Conservation (phyloP, 2,888 invertebrate species). For the Lapara coniferarum region DNA sequence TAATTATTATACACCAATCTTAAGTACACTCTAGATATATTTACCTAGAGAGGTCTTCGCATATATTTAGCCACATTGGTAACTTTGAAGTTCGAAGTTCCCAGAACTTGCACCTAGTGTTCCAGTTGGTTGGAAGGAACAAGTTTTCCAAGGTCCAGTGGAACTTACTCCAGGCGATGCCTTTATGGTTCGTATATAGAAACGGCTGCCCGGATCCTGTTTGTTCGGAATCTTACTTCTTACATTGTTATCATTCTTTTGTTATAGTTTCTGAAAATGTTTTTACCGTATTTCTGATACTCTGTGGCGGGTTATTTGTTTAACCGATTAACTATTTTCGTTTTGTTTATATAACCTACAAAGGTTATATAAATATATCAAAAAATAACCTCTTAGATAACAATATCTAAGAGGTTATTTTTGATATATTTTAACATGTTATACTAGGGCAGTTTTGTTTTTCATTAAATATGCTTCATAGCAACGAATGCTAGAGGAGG, state of each 20-base stretch:
- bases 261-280: constrained; percentile 4
- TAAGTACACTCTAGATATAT: not conserved
- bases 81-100: constrained; percentile 3
- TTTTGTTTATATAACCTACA: constrained; percentile 14
- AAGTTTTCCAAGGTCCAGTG: constrained; percentile 1
- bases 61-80: not conserved
- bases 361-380: too few species aligned
- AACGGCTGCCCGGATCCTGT: constrained; percentile 5
- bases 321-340: not conserved
- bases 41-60: not conserved
- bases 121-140: not conserved
- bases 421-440: not conserved
- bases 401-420: not conserved
- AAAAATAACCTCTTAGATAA: too few species aligned
- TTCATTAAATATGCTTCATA: not conserved
- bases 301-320: not conserved
- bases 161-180: constrained; percentile 2
- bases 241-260: constrained; percentile 8
- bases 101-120: not conserved
- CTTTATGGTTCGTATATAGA: not conserved
- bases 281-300: not conserved
- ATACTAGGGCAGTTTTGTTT: not conserved
- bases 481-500: not conserved
- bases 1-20: not conserved
- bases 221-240: constrained; percentile 9